Evolutionary conservation across 37 sponge, comb jelly and placozoan genomes (phyloP).

Genomic region (Amphimedon queenslandica): DNA sequence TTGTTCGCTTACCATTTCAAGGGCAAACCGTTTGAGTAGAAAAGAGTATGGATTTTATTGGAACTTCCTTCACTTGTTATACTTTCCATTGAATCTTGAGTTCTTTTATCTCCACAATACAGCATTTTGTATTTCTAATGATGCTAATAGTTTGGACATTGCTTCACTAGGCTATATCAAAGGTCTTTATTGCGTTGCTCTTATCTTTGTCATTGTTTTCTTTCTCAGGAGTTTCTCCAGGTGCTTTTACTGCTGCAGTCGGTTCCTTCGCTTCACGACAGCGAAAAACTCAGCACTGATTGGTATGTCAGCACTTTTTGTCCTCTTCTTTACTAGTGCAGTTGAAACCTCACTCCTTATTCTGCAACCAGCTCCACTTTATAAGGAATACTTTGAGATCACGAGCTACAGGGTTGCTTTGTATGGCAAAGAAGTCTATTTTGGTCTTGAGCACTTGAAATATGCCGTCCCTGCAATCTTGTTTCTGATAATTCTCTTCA

Average conservation of each 20-base stretch:
- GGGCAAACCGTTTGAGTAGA: too few relatives aligned
- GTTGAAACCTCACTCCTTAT: not conserved
- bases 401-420: not conserved
- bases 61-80: too few relatives aligned
- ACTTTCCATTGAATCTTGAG: not conserved
- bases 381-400: not conserved
- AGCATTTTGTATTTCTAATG: not conserved
- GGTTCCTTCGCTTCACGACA: not conserved
- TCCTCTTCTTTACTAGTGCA: not conserved
- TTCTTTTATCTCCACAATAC: not conserved
- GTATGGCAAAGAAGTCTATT: slow-evolving; percentile 22
- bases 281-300: not conserved
- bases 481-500: slow-evolving; percentile 1
- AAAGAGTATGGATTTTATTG: too few relatives aligned
- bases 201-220: not conserved
- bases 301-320: not conserved
- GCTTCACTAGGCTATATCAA: not conserved
- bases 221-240: not conserved
- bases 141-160: not conserved
- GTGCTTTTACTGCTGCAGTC: not conserved
- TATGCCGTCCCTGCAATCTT: slow-evolving; percentile 55
- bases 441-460: slow-evolving; percentile 31
- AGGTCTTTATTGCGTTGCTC: not conserved
- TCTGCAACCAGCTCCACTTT: not conserved
- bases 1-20: too few relatives aligned